Conservation (phyloP, 2,888 invertebrate species). For the Eilema griseolum region DNA sequence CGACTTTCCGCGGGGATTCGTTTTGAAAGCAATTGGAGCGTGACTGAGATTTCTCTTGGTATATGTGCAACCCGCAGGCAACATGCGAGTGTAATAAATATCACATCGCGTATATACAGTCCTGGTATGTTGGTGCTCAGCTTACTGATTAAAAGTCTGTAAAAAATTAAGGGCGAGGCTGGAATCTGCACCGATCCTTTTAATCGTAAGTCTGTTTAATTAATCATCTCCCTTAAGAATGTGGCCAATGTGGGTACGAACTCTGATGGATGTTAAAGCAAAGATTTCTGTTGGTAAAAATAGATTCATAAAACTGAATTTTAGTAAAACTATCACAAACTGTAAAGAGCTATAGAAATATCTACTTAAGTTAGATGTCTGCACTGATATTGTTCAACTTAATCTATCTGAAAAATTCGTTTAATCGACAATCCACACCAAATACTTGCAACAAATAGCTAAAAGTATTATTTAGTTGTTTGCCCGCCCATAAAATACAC, state of each 20-base stretch:
- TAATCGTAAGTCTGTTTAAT: background rate
- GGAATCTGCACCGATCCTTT: background rate
- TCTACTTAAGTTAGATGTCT: too few relatives aligned
- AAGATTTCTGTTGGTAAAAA: too few relatives aligned
- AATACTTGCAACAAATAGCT: background rate
- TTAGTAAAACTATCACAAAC: too few relatives aligned
- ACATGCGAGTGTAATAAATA: constrained; percentile 28
- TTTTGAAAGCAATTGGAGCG: constrained; percentile 54
- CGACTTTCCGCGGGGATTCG: constrained; percentile 41
- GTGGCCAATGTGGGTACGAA: too few relatives aligned
- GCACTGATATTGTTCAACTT: background rate
- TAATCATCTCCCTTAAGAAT: too few relatives aligned
- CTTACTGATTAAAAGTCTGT: background rate
- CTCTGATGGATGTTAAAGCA: too few relatives aligned
- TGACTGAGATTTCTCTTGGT: constrained; percentile 36
- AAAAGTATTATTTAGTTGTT: background rate
- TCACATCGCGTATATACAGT: constrained; percentile 7
- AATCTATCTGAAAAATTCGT: background rate
- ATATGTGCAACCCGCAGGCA: constrained; percentile 31
- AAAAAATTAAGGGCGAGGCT: background rate
- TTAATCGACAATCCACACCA: too few relatives aligned
- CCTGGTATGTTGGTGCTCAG: constrained; percentile 1
- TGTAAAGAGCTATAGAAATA: too few relatives aligned
- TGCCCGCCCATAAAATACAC: background rate
- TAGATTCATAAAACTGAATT: too few relatives aligned